These are phyloP conservation scores for Manacus vitellinus DNA, from an alignment of 2,113 vertebrate genomes.

Conservation along the genomic window DNA sequence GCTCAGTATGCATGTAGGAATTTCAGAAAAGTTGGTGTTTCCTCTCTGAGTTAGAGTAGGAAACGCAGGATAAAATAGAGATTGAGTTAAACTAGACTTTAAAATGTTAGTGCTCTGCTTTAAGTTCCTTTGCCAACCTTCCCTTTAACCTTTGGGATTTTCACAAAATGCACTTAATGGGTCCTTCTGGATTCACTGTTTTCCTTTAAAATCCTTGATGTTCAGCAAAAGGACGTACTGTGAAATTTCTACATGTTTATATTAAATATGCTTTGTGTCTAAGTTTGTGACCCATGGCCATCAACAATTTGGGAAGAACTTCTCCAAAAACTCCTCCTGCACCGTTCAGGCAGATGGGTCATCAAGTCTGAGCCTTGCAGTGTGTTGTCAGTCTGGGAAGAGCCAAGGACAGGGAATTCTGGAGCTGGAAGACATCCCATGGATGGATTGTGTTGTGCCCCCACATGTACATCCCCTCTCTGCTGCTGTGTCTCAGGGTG, in stretches of 20 bases:
- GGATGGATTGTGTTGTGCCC: not conserved
- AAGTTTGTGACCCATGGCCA: not conserved
- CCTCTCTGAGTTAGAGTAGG: not conserved
- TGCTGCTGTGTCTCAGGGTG: not conserved
- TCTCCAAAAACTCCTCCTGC: not conserved
- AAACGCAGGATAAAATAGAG: not conserved
- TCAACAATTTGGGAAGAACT: not conserved
- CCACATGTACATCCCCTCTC: not conserved
- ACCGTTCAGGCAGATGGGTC: rapidly evolving
- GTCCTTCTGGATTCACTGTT: not conserved
- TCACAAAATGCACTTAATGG: no score
- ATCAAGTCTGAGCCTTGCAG: not conserved
- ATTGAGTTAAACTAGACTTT: not conserved
- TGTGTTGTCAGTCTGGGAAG: rapidly evolving
- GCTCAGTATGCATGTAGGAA: no score
- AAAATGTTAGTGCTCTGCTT: not conserved
- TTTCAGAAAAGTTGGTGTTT: not conserved
- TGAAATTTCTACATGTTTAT: not conserved
- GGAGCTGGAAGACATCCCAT: not conserved
- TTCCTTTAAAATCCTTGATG: not conserved
- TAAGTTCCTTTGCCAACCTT: not conserved
- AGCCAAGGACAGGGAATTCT: not conserved
- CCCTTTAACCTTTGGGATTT: not conserved
- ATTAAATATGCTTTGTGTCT: not conserved
- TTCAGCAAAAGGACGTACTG: not conserved